These are phyloP conservation scores for Rhodeus uyekii DNA, from an alignment of 2,797 vertebrate species.

Conservation along the genomic window DNA sequence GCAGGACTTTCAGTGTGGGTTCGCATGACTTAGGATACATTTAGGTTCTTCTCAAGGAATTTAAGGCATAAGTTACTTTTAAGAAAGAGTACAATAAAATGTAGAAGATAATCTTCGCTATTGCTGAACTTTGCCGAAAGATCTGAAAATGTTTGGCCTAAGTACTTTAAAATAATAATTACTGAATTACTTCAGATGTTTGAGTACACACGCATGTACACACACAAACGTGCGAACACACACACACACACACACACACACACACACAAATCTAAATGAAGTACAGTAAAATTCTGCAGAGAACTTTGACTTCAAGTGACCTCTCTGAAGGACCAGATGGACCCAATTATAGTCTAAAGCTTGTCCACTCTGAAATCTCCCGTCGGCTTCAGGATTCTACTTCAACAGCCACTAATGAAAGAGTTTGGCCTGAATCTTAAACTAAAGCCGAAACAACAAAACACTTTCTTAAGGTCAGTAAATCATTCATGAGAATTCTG, in stretches of 20 bases:
- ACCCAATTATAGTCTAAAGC: constrained; percentile 74
- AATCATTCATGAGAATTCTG: background rate
- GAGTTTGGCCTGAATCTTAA: constrained; percentile 67
- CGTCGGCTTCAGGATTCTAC: constrained; percentile 59
- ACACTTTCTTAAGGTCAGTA: background rate
- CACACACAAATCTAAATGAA: constrained; percentile 34
- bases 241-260: no score
- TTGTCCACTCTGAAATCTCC: constrained; percentile 45
- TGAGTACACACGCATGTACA: background rate
- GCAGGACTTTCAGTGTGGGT: background rate
- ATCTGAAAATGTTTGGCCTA: background rate
- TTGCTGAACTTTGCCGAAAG: background rate
- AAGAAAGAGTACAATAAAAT: background rate
- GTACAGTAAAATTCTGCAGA: constrained; percentile 49
- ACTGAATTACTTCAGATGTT: background rate
- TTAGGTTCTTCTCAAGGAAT: background rate
- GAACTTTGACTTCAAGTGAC: constrained; percentile 70
- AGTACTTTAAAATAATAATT: background rate
- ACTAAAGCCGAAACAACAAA: constrained; percentile 32
- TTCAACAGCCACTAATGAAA: constrained; percentile 73
- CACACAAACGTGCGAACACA: no score
- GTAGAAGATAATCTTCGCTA: background rate
- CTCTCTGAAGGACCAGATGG: constrained; percentile 74
- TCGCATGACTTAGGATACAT: background rate
- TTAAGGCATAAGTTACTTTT: background rate